Evolutionary conservation across 2,888 invertebrate genomes (phyloP).

Genomic region (Lypha dubia): DNA sequence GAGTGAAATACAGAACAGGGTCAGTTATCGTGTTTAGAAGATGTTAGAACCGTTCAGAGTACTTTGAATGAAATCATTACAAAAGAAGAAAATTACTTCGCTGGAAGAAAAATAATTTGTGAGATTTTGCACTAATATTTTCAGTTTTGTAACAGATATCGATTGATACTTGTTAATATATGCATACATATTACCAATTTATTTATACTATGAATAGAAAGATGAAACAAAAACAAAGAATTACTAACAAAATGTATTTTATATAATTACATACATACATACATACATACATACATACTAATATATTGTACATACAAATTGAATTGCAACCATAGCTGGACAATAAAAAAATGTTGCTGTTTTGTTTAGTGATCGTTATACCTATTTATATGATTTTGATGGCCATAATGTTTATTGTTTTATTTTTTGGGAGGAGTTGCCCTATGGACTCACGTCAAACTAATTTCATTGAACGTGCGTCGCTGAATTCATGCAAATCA

Average conservation of each 20-base stretch:
- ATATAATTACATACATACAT: constrained; percentile 29
- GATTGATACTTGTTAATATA: not conserved
- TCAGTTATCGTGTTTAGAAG: too few relatives aligned
- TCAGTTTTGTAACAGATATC: not conserved
- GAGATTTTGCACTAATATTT: too few relatives aligned
- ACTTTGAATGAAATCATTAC: too few relatives aligned
- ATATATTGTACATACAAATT: too few relatives aligned
- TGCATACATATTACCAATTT: constrained; percentile 7
- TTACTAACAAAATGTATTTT: constrained; percentile 5
- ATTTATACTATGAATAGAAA: constrained; percentile 15
- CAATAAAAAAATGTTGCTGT: constrained; percentile 55
- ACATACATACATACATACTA: constrained; percentile 46
- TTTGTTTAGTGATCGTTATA: constrained; percentile 53
- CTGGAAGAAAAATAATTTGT: too few relatives aligned
- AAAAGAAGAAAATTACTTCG: too few relatives aligned
- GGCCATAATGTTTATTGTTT: constrained; percentile 52
- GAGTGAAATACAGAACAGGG: too few relatives aligned
- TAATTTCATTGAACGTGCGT: constrained; percentile 45
- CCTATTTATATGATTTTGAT: constrained; percentile 66
- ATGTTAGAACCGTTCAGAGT: too few relatives aligned
- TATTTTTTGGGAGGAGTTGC: not conserved
- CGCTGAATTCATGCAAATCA: constrained; percentile 59
- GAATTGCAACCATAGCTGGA: constrained; percentile 65
- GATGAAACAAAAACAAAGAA: too few relatives aligned
- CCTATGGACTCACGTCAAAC: constrained; percentile 50